Conservation (phyloP, 1,140 invertebrate species). For the Harpegnathos saltator region DNA sequence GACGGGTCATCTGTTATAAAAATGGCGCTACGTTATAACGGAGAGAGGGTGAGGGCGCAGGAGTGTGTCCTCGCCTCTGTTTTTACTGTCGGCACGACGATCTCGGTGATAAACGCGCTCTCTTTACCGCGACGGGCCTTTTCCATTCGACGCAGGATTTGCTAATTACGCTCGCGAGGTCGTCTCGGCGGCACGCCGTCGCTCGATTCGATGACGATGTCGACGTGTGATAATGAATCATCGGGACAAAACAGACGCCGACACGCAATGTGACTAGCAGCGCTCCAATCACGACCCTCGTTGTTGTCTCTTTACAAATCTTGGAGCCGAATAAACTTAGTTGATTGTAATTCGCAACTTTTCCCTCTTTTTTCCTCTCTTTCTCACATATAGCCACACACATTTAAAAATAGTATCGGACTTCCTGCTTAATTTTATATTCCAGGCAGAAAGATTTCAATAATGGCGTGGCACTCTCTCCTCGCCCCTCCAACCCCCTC, state of each 20-base stretch:
- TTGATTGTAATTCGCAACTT: conserved; percentile 50
- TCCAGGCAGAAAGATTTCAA: conserved; percentile 71
- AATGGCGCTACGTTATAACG: conserved; percentile 70
- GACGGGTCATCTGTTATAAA: conserved; percentile 74
- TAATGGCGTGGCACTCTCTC: conserved; percentile 23
- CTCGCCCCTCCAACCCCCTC: conserved; percentile 13
- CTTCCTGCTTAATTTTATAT: conserved; percentile 68
- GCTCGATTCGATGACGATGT: background rate
- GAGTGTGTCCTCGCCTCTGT: conserved; percentile 62
- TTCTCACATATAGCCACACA: background rate
- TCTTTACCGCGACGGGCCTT: conserved; percentile 22
- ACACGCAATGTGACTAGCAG: background rate
- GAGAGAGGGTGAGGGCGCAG: conserved; percentile 54
- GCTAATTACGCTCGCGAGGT: conserved; percentile 38
- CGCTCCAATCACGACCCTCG: background rate
- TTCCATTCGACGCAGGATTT: conserved; percentile 15
- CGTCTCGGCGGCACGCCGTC: background rate
- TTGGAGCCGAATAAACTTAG: background rate
- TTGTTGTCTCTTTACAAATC: background rate
- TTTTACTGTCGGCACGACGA: conserved; percentile 60
- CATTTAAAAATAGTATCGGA: conserved; percentile 9
- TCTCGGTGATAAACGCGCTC: conserved; percentile 51
- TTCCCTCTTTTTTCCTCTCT: background rate
- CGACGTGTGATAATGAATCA: background rate
- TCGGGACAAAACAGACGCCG: conserved; percentile 2